These are phyloP conservation scores for Dysmachus trigonus DNA, from an alignment of 2,888 invertebrate genomes.

Conservation along the genomic window DNA sequence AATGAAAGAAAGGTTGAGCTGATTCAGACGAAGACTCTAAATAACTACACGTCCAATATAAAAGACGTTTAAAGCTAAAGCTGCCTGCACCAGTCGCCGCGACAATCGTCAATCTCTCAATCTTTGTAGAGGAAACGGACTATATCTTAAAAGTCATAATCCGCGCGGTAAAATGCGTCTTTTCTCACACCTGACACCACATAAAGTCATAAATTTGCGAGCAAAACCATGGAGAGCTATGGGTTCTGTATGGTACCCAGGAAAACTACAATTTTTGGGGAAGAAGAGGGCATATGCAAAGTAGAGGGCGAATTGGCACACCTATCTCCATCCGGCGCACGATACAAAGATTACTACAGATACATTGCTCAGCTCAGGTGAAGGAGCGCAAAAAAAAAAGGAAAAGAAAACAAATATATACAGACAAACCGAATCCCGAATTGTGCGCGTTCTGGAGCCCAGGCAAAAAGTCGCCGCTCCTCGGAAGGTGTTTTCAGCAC, in stretches of 20 bases:
- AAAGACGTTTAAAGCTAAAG: slow-evolving; percentile 7
- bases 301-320: neutral
- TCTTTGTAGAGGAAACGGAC: neutral
- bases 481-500: neutral
- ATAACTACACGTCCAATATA: slow-evolving; percentile 1
- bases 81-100: neutral
- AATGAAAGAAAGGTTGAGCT: slow-evolving; percentile 6
- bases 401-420: too few relatives aligned
- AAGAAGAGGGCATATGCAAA: neutral
- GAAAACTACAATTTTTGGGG: neutral
- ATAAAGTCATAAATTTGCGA: neutral
- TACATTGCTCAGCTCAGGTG: neutral
- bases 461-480: slow-evolving; percentile 12
- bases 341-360: neutral
- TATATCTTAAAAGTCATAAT: neutral
- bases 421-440: neutral
- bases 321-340: neutral
- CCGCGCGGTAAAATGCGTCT: neutral
- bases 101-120: slow-evolving; percentile 5
- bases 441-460: slow-evolving; percentile 23
- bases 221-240: neutral
- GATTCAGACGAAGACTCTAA: neutral
- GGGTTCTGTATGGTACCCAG: neutral
- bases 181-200: neutral
- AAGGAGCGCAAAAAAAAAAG: neutral